Evolutionary conservation across 2,888 invertebrate genomes (phyloP), one percentile per base, ranked within the genome.

Genomic region (Tipula unca): DNA sequence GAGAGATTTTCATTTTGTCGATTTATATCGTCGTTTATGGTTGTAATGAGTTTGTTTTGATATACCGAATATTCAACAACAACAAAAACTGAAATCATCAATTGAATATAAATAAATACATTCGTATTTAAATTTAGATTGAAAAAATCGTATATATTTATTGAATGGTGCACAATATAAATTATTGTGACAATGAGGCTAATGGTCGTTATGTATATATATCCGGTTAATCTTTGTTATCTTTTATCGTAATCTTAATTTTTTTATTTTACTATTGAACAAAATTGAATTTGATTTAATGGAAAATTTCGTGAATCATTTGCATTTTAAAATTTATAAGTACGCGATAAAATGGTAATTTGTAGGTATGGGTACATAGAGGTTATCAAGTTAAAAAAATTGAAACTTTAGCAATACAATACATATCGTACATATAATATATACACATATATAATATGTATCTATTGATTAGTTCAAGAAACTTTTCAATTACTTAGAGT

Each of bases 21-120:
- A 69, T 20, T 69, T 69, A 69, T 25, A 69, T 69, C 69, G 48
- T 69, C 69, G 69, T 69, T 69, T 69, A 25, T 10, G 69, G 25
- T 69, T 69, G 69, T 69, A 69, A 69, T 69, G 69, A 69, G 69
- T 69, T 69, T 69, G 69, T 69, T 69, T 69, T 69, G 69, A 25
- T 48, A 48, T n/a, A 39, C 13, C 3, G 13, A 39, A 39, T 39
- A 14, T 17, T n/a, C 48, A 48, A 4, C 48, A 69, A 69, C 25
- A 69, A 25, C 20, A 69, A 69, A 69, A 20, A 69, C 25, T 69
- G 25, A 10, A 69, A 69, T 69, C 69, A 69, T 69, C 25, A 25
- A 69, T 69, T 69, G 69, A 25, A 69, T 69, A 25, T 39, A 32
- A 6, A 32, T 6, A 6, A 6, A 32, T 32, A 32, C 13, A 36